phyloP scores from a whole-genome alignment of 2,797 vertebrate species.

The Acomys russatus region DNA sequence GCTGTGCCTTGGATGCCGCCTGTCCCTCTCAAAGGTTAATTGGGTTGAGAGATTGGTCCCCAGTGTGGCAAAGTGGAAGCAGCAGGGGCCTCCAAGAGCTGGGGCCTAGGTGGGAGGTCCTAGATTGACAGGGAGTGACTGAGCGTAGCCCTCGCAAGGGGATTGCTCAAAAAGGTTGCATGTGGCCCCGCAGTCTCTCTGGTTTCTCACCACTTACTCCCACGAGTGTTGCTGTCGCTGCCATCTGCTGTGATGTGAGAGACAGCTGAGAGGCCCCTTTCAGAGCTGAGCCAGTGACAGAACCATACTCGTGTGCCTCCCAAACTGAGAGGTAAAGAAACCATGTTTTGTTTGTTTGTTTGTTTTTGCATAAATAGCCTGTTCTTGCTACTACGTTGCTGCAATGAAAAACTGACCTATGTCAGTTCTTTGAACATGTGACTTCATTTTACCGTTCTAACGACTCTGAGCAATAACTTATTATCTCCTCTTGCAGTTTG shows the following conservation, averaged over 20 bases:
- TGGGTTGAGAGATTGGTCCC: background rate
- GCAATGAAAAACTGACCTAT: background rate
- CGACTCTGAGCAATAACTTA: background rate
- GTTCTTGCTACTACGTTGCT: background rate
- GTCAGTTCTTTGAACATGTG: background rate
- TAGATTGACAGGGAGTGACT: background rate
- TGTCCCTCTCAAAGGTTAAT: background rate
- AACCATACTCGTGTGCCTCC: background rate
- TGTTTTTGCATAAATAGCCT: background rate
- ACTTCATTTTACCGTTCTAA: conserved; percentile 57
- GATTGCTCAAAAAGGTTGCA: background rate
- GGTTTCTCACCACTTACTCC: background rate
- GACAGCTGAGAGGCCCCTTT: background rate
- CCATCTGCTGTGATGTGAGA: background rate
- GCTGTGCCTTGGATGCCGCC: background rate
- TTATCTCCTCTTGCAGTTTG: no score
- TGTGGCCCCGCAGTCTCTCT: background rate
- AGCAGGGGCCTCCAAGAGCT: background rate
- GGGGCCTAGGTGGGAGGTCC: no score
- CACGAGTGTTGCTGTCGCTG: background rate
- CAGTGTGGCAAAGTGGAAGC: background rate
- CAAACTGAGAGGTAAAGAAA: background rate
- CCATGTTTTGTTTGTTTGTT: background rate
- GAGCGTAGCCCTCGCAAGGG: background rate
- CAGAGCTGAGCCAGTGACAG: background rate